Evolutionary conservation across 64 coral and sea anemone genomes (phyloP).

Genomic region (Stylophora pistillata): DNA sequence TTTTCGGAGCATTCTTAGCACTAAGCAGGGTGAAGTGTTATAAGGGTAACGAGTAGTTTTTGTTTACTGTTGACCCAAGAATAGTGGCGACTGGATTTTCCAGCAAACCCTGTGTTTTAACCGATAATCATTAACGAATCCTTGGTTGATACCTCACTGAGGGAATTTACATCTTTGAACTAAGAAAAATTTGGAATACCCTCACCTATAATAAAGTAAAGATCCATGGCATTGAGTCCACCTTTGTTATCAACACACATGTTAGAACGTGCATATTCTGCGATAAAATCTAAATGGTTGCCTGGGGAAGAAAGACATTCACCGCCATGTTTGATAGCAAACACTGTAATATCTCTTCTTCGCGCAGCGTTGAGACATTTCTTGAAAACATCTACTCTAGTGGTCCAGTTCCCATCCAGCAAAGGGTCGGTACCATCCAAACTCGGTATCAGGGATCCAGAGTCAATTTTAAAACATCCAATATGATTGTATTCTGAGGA

Average conservation of each 20-base stretch:
- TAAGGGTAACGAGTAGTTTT: too few relatives aligned
- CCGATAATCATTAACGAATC: too few relatives aligned
- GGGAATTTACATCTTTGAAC: too few relatives aligned
- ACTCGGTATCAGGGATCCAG: not conserved
- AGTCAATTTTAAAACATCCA: not conserved
- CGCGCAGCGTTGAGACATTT: conserved; percentile 25
- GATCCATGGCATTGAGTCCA: not conserved
- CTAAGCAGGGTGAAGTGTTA: too few relatives aligned
- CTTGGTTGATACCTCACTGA: too few relatives aligned
- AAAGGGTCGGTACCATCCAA: not conserved
- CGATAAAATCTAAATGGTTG: not conserved
- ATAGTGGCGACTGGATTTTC: too few relatives aligned
- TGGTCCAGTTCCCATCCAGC: not conserved
- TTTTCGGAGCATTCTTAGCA: too few relatives aligned
- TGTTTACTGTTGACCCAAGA: too few relatives aligned
- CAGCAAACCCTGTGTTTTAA: too few relatives aligned
- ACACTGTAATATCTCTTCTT: not conserved
- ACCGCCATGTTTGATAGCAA: not conserved
- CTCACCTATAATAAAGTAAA: not conserved
- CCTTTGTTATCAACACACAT: not conserved
- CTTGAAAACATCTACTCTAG: not conserved
- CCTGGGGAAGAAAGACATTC: not conserved
- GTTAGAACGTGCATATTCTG: not conserved
- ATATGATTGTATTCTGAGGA: conserved; percentile 13
- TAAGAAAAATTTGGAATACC: too few relatives aligned